A percentile compares a stretch with the other conserved stretches of the same genome.
These are phyloP conservation scores for Diorhabda elongata DNA, from an alignment of 1,140 invertebrate species.

Conservation along the genomic window DNA sequence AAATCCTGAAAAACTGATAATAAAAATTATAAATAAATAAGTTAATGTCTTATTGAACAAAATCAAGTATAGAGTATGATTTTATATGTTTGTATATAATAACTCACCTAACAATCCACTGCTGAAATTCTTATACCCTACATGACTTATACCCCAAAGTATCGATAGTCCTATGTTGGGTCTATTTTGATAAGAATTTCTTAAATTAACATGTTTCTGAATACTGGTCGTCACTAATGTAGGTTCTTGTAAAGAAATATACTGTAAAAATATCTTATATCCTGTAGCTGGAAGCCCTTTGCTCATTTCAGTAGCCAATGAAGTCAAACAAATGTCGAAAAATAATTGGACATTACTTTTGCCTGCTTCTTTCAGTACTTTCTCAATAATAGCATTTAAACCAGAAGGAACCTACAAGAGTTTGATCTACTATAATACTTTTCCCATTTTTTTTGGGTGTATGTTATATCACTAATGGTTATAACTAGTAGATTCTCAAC, in stretches of 20 bases:
- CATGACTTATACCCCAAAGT: slow-evolving; percentile 75
- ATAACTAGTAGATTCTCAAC: no score
- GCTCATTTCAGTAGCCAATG: slow-evolving; percentile 63
- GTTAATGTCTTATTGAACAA: not conserved
- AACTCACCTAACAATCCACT: slow-evolving; percentile 65
- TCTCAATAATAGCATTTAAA: slow-evolving; percentile 53
- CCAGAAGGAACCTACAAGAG: slow-evolving; percentile 49
- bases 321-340: slow-evolving; percentile 60
- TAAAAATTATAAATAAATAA: slow-evolving; percentile 6
- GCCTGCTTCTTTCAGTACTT: slow-evolving; percentile 54
- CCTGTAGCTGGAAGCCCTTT: slow-evolving; percentile 61
- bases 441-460: no score
- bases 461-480: no score
- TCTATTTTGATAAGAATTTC: slow-evolving; percentile 75
- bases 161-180: slow-evolving; percentile 71
- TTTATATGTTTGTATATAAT: not conserved
- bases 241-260: slow-evolving; percentile 61
- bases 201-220: slow-evolving; percentile 58
- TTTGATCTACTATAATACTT: no score
- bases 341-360: slow-evolving; percentile 57
- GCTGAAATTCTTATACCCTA: slow-evolving; percentile 62
- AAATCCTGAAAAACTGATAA: slow-evolving; percentile 71
- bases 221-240: slow-evolving; percentile 58
- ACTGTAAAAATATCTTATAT: slow-evolving; percentile 66
- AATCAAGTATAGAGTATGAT: not conserved